Evolutionary conservation across 2,113 vertebrate species (phyloP).

Genomic region (Ceyx cyanopectus): DNA sequence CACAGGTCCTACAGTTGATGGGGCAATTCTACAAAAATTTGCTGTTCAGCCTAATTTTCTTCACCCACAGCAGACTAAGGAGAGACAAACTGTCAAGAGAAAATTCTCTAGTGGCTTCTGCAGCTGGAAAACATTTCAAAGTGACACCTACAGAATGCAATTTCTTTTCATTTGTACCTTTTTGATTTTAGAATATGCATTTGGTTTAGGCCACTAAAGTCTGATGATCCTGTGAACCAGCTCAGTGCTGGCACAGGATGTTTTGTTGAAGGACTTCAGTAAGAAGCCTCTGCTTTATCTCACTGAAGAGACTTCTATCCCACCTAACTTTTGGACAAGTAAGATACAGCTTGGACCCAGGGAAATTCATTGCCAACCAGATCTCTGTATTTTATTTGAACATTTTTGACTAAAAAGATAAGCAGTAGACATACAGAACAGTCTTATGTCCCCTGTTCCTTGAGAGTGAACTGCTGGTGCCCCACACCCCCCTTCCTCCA

Average conservation of each 20-base stretch:
- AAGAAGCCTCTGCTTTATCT: background rate
- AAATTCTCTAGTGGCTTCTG: background rate
- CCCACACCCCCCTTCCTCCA: rapidly evolving
- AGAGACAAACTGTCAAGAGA: background rate
- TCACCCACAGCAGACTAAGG: background rate
- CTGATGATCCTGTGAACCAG: background rate
- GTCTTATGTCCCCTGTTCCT: background rate
- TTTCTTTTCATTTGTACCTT: background rate
- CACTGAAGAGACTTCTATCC: background rate
- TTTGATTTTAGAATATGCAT: background rate
- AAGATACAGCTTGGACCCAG: background rate
- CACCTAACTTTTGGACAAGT: background rate
- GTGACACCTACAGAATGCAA: background rate
- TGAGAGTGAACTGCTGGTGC: background rate
- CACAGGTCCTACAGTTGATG: background rate
- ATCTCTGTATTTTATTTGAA: background rate
- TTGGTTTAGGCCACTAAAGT: background rate
- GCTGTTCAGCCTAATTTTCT: background rate
- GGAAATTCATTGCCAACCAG: background rate
- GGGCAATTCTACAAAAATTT: background rate
- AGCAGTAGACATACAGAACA: background rate
- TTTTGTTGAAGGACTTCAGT: background rate
- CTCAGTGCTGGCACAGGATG: background rate
- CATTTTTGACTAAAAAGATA: background rate
- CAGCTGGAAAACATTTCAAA: background rate